Evolutionary conservation across 2,113 vertebrate species (phyloP), one percentile per base, ranked within the genome.

Genomic region (Pachypanchax playfairii): DNA sequence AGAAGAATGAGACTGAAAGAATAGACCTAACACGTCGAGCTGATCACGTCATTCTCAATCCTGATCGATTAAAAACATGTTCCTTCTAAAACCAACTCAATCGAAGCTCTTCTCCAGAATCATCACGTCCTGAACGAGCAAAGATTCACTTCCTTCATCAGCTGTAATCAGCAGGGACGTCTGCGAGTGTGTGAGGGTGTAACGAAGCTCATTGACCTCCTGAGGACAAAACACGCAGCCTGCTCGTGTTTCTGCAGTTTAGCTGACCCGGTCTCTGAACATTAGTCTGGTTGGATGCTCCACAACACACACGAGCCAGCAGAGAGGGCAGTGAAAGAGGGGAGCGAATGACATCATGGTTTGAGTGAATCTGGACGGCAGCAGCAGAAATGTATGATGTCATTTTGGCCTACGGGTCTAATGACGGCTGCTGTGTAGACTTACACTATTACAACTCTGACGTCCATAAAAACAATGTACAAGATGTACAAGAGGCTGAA

Each of bases 201-300:
- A 75, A 81, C 65, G 43, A 52, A 56, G 69, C 57, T 77, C 79
- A 73, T 84, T 50, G 41, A 79, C 70, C 76, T 78, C 80, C 82
- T 44, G 62, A 76, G 78, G 73, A 85, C 78, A 84, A 81, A 80
- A 63, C 75, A n/a, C 47, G 64, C 77, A 78, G 82, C 58, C 70
- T 71, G 71, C 20, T 29, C 1, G 20, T 57, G 20, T 59, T 79
- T 72, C 72, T 63, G 67, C 68, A 59, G 82, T 88, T 86, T 77
- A 84, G 87, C 81, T 89, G 81, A 87, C 84, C 88, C 77, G 72
- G 67, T 85, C 81, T 85, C 53, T 36, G 56, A 81, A 75, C 75
- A 88, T 89, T 84, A 87, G 82, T 84, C 22, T 81, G 79, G 84
- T 80, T 72, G 83, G 82, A 75, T 79, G 83, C 74, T 72, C 80